Evolutionary conservation across 2,113 vertebrate genomes (phyloP), one percentile per base, ranked within the genome.

Genomic region (Tor tambroides): DNA sequence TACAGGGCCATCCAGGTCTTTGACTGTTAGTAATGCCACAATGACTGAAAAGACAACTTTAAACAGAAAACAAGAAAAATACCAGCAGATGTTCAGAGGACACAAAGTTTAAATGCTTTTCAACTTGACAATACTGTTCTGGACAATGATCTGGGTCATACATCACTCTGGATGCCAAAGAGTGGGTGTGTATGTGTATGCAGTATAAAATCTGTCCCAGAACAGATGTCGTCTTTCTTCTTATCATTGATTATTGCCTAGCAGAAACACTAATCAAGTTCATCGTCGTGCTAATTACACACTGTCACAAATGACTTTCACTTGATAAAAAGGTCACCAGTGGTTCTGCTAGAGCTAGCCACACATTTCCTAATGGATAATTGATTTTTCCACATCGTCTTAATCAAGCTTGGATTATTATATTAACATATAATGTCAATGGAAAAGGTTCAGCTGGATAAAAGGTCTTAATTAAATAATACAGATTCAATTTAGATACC

Each of bases 181-280:
- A 61, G 72, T 65, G 38, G 72, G 65, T 3, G 61, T 43, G 63
- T 49, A 51, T 82, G 38, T 35, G 71, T 59, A 63, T 79, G 49
- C 49, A 85, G 85, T 59, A 85, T 54, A 69, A 80, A 65, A 80
- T 56, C 71, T 72, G n/a, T 8, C 61, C 49, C 75, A 69, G 85
- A 89, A 93, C 90, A 91, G 89, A 93, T 86, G 87, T 86, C 88
- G 83, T 71, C 38, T 87, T 89, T 80, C 85, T 80, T 92, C 89
- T 86, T 87, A 61, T 14, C 76, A 94, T 92, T 90, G 92, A 94
- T 94, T 93, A 92, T 88, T 75, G 81, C 89, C 90, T 91, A 88
- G 89, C 87, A 91, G 89, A 92, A 91, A 87, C 2, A 54, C 79
- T 63, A 80, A 59, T 78, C 92, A 89, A 28, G 7, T 88, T 90